Percentiles rank a stretch among this genome's conserved stretches.
Conservation (phyloP, 2,797 vertebrate species). For the Sebastes wilsoni region DNA sequence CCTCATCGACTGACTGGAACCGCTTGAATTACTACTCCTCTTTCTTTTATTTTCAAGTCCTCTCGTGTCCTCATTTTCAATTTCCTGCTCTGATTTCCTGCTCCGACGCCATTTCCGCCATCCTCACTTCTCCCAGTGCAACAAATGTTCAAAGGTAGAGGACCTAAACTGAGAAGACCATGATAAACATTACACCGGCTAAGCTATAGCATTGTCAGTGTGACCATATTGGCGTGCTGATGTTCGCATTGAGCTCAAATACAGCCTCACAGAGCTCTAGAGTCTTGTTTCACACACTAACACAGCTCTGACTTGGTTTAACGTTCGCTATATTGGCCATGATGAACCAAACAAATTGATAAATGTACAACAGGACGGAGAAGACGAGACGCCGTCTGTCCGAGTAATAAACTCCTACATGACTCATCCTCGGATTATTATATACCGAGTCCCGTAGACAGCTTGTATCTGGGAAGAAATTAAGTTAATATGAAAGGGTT, state of each 20-base stretch:
- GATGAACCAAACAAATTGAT: neutral
- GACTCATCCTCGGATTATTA: conserved; percentile 33
- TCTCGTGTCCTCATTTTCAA: neutral
- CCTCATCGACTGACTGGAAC: neutral
- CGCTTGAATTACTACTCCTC: neutral
- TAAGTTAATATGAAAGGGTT: conserved; percentile 16
- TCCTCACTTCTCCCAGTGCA: too few species aligned
- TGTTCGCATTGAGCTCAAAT: neutral
- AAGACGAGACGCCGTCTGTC: neutral
- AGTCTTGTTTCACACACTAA: neutral
- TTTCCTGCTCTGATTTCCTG: neutral
- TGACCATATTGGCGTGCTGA: neutral
- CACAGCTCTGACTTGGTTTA: neutral
- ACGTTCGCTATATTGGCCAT: neutral
- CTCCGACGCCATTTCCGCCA: neutral
- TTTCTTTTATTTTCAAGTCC: neutral
- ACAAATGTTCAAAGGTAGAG: neutral
- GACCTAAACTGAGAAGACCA: neutral
- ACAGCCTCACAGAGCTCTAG: neutral
- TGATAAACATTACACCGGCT: too few species aligned
- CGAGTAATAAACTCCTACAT: conserved; percentile 3
- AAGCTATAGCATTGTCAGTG: neutral
- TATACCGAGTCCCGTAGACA: conserved; percentile 15
- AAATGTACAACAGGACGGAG: neutral
- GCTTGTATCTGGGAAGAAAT: conserved; percentile 33